These are phyloP conservation scores for Phrynosoma blainvillii DNA, from an alignment of 2,113 vertebrate genomes.

Conservation along the genomic window DNA sequence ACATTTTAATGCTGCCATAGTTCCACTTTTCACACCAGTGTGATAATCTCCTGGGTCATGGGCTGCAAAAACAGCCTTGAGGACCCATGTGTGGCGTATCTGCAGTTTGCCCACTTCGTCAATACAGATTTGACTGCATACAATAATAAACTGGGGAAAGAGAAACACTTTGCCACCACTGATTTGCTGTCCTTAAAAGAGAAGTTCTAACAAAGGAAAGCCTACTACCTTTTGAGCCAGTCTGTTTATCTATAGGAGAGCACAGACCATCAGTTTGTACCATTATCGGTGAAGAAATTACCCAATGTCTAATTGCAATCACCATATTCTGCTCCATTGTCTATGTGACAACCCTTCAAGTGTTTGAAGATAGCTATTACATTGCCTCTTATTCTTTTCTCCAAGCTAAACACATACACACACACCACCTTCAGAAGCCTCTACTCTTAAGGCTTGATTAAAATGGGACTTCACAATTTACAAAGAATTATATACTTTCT, in stretches of 20 bases:
- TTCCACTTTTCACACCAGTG: too few species aligned
- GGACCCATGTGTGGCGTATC: too few species aligned
- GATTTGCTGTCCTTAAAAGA: too few species aligned
- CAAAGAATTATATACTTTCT: background rate
- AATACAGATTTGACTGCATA: too few species aligned
- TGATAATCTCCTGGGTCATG: too few species aligned
- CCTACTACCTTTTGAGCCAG: background rate
- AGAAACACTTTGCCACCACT: too few species aligned
- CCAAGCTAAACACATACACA: background rate
- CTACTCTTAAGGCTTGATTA: background rate
- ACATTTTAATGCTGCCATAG: too few species aligned
- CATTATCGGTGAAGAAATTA: background rate
- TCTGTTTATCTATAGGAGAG: background rate
- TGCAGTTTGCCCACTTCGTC: too few species aligned
- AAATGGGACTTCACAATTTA: background rate
- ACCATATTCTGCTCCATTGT: background rate
- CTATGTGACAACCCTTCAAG: background rate
- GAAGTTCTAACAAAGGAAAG: background rate
- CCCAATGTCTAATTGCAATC: background rate
- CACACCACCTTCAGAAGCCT: background rate
- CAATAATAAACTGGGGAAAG: too few species aligned
- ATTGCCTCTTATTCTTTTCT: background rate
- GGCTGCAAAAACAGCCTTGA: too few species aligned
- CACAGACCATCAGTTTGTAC: background rate
- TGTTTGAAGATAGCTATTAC: background rate